These are phyloP conservation scores for Nemoura dubitans DNA, from an alignment of 2,888 invertebrate genomes.

Conservation along the genomic window DNA sequence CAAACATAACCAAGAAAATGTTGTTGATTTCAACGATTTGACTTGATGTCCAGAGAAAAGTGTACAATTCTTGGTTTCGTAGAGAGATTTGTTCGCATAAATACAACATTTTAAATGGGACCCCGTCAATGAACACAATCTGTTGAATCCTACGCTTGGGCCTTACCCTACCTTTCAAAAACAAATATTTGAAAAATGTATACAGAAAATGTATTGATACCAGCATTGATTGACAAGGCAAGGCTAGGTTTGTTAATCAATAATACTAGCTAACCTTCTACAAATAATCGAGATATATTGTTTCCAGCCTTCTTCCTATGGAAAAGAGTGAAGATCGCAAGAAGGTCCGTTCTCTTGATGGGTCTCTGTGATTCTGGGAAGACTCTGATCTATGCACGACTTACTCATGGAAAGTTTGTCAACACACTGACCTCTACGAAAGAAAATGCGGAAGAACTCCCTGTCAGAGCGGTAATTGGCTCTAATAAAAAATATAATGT, in stretches of 20 bases:
- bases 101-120: too few relatives aligned
- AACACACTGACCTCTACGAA: slow-evolving; percentile 89
- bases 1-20: not conserved
- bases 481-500: too few relatives aligned
- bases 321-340: slow-evolving; percentile 66
- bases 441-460: slow-evolving; percentile 80
- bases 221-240: too few relatives aligned
- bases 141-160: too few relatives aligned
- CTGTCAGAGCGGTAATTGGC: slow-evolving; percentile 68
- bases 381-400: slow-evolving; percentile 83
- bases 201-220: too few relatives aligned
- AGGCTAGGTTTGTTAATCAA: too few relatives aligned
- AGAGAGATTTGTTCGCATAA: too few relatives aligned
- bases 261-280: too few relatives aligned
- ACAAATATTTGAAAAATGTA: too few relatives aligned
- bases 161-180: too few relatives aligned
- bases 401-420: slow-evolving; percentile 75
- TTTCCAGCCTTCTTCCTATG: slow-evolving; percentile 58
- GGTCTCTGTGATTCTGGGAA: slow-evolving; percentile 93
- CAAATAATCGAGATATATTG: not conserved
- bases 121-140: too few relatives aligned
- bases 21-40: not conserved
- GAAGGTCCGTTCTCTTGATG: slow-evolving; percentile 77
- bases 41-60: not conserved
- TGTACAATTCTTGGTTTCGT: not conserved